Conservation (phyloP, 2,113 vertebrate genomes). For the Corythornis madagascariensis region DNA sequence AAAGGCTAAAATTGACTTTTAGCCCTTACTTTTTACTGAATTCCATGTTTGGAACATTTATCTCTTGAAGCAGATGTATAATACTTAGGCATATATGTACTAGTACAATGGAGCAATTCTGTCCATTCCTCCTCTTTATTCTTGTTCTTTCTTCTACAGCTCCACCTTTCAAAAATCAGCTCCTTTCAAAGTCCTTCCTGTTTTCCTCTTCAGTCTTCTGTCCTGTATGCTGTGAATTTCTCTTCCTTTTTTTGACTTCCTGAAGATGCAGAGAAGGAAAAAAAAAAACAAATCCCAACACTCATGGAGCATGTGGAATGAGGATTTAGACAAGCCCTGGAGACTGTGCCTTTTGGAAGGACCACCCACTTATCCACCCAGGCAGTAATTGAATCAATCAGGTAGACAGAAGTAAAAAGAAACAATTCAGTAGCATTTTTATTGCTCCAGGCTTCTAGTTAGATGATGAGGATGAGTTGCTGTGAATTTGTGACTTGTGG, state of each 20-base stretch:
- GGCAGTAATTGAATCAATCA: not conserved
- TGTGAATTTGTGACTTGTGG: not conserved
- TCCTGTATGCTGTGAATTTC: not conserved
- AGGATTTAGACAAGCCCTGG: not conserved
- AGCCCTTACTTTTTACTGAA: not conserved
- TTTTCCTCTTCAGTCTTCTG: not conserved
- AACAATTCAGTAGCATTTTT: not conserved
- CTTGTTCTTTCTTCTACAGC: not conserved
- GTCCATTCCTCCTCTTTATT: not conserved
- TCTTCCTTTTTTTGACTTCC: not conserved
- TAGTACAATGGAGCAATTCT: not conserved
- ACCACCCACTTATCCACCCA: not conserved
- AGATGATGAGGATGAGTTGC: not conserved
- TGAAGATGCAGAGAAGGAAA: not conserved
- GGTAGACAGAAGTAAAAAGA: not conserved
- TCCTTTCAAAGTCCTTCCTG: not conserved
- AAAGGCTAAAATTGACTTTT: not conserved
- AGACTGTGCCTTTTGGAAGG: not conserved
- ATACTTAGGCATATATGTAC: not conserved
- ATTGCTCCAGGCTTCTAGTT: not conserved
- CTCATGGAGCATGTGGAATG: not conserved
- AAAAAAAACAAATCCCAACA: accelerated
- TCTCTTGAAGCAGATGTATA: not conserved
- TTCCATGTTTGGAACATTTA: not conserved
- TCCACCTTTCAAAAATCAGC: not conserved